phyloP scores from a whole-genome alignment of 92 coral and sea anemone genomes.

The Scolanthus callimorphus region DNA sequence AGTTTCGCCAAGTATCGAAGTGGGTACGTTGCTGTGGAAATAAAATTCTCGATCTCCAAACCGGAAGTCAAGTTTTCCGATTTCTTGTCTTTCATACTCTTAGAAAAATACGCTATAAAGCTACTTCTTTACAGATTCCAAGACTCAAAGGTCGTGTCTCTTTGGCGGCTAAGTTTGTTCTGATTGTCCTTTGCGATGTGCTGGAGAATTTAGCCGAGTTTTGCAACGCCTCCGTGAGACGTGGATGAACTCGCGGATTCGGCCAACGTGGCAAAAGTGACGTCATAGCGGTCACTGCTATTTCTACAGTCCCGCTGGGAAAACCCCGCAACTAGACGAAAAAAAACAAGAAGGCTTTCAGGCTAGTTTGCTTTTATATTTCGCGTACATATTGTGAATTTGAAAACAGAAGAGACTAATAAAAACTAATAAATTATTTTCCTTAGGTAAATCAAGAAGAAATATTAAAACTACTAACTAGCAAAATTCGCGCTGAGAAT shows the following conservation, averaged over 20 bases:
- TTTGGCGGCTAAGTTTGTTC: no score
- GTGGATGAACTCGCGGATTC: slow-evolving; percentile 12
- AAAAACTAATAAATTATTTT: no score
- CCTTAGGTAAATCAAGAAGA: no score
- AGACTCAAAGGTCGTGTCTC: no score
- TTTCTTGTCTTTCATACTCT: neutral
- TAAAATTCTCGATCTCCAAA: slow-evolving; percentile 30
- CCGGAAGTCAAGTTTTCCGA: slow-evolving; percentile 7
- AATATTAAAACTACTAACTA: no score
- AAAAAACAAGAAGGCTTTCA: neutral
- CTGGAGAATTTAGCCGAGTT: neutral
- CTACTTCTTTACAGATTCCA: neutral
- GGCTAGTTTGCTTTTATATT: neutral
- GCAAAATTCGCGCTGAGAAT: no score
- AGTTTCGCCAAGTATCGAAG: slow-evolving; percentile 63
- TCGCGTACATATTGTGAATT: no score
- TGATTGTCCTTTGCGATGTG: no score
- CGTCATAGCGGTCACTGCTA: neutral
- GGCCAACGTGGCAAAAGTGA: slow-evolving; percentile 35
- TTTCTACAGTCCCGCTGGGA: slow-evolving; percentile 6
- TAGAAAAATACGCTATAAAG: neutral
- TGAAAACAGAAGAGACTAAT: no score
- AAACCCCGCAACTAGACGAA: slow-evolving; percentile 13
- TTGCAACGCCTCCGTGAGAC: neutral
- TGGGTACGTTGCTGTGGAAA: slow-evolving; percentile 60